These are phyloP conservation scores for Actinia equina DNA, from an alignment of 64 coral and sea anemone genomes.

Conservation along the genomic window DNA sequence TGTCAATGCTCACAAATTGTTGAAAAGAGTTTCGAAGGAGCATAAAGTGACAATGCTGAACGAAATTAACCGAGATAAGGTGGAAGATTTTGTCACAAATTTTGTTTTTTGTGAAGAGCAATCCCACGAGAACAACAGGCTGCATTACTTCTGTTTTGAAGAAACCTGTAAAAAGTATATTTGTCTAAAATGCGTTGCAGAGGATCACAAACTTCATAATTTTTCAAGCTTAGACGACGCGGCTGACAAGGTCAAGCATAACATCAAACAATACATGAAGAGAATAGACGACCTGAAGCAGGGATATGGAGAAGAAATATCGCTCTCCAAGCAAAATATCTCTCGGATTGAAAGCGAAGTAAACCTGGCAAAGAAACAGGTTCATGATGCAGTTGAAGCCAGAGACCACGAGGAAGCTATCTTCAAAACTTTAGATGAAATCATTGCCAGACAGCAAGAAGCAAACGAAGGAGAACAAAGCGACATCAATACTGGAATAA, in stretches of 20 bases:
- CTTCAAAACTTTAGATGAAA: not conserved
- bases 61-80: not conserved
- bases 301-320: not conserved
- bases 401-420: not conserved
- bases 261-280: not conserved
- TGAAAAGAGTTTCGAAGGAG: not conserved
- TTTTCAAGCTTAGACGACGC: not conserved
- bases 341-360: not conserved
- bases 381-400: not conserved
- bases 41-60: not conserved
- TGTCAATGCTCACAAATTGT: not conserved
- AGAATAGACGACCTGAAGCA: not conserved
- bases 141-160: slow-evolving; percentile 19
- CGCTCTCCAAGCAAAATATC: not conserved
- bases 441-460: not conserved
- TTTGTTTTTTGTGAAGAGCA: not conserved
- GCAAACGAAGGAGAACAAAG: not conserved
- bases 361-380: not conserved
- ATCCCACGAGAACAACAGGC: not conserved
- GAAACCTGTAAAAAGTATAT: slow-evolving; percentile 2
- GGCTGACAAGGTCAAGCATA: not conserved
- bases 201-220: not conserved
- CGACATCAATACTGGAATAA: not conserved
- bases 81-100: not conserved
- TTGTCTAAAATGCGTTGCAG: not conserved